Base-by-base conservation (phyloP, 64 coral and sea anemone genomes). In the Stichodactyla helianthus region DNA sequence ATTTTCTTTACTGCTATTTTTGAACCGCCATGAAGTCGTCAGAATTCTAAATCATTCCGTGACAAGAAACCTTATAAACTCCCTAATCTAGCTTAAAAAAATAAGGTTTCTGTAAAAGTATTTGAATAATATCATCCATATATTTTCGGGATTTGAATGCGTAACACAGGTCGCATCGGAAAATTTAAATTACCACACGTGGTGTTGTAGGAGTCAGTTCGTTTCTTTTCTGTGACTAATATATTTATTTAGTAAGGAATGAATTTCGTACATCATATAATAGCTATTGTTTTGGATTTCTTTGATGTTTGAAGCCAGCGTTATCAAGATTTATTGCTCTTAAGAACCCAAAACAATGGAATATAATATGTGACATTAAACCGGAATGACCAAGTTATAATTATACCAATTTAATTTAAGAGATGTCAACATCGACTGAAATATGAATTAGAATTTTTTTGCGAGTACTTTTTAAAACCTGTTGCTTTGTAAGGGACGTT, bases 281-380 rank as follows among this genome's bases (percentile, higher is more conserved):
- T 74, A 27, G 7, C 68, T 19, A 74, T 74, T 74, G 68, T 74
- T 26, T 74, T 27, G 23, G 11, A 0, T 74, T 74, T 74, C 23
- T 31, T 74, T 74, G 10, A 58, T 58, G 0, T 15, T 58, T 58
- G 55, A 58, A 58, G 8, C 9, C n/a, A 9, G 68, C 12, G 22
- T 74, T 74, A 74, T 74, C 68, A 31, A 74, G 68, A 74, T 74
- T 74, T 74, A 74, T 74, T 74, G 26, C 68, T 7, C 27, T 23
- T 74, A 74, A 74, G 68, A 74, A 31, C 68, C 35, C 68, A 74
- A 26, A 74, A 74, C 68, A 74, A 74, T 74, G 17, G 26, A 74
- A 26, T 27, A 74, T 74, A 11, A 27, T 26, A 74, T 35, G 25
- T 4, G 22, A 31, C 23, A 74, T 74, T 23, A 27, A 74, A n/a